Base-by-base conservation (phyloP, 2,113 vertebrate genomes). In the Jacana jacana region DNA sequence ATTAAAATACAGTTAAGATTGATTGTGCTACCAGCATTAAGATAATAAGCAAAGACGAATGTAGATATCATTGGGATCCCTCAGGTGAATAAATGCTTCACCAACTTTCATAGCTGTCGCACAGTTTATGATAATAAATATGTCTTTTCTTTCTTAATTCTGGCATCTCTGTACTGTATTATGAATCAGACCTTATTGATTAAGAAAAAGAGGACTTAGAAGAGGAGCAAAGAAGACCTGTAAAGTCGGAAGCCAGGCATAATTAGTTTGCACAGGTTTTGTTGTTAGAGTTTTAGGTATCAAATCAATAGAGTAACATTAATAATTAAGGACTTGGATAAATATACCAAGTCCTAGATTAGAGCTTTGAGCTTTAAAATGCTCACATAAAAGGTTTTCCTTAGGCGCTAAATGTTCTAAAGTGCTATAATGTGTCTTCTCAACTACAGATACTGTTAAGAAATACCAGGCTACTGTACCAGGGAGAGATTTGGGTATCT, bases 321-420 rank as follows among this genome's bases (percentile, higher is more conserved):
- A 98, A 97, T 98, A 97, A 98, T 98, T 98, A 95, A 98, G 86
- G 92, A 90, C 88, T 61, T 96, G 89, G 96, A 97, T 98, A 98
- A 98, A 98, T 98, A 98, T 97, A 98, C 96, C 96, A 97, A 97
- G 97, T 93, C 97, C 71, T 93, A 97, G 97, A 97, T 98, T 98
- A 98, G 97, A 97, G 96, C 95, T 97, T 95, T 93, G 93, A 97
- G 97, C 95, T 98, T 97, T 95, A 97, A 97, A 98, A 97, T 97
- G 97, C 93, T 96, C 91, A 75, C 89, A 95, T 96, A 97, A 93
- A 97, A 97, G 95, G 52, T 93, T 97, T 92, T 93, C 80, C 84
- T 84, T 94, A 90, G 89, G 66, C 80, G 95, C 69, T 95, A 94
- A 92, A 93, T 93, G 91, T 97, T 97, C 89, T 69, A 49, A 97